Evolutionary conservation across 2,113 vertebrate genomes (phyloP).

Genomic region (Bombycilla garrulus): DNA sequence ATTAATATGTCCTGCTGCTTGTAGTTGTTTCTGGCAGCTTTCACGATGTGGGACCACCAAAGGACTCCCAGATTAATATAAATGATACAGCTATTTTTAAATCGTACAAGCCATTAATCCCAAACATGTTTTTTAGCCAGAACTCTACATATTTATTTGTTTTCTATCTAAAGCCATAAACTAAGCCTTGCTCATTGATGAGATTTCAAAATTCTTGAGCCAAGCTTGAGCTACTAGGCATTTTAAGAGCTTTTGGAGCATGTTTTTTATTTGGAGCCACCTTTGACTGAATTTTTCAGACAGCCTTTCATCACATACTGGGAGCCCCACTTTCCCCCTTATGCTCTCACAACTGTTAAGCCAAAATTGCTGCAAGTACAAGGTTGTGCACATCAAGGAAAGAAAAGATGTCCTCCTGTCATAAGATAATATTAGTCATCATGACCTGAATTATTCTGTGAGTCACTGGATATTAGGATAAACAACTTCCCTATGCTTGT

Average conservation of each 20-base stretch:
- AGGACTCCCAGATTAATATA: constrained; percentile 8
- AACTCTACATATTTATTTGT: background rate
- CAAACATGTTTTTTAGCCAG: background rate
- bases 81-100: background rate
- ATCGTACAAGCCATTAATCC: background rate
- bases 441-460: background rate
- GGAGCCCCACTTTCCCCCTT: background rate
- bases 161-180: constrained; percentile 22
- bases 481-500: background rate
- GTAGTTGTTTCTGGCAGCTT: background rate
- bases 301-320: background rate
- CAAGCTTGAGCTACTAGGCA: background rate
- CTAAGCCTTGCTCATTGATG: background rate
- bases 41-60: background rate
- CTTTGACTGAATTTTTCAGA: background rate
- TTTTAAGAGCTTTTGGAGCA: background rate
- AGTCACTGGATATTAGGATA: background rate
- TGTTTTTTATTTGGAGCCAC: background rate
- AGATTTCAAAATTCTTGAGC: constrained; percentile 2
- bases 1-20: background rate
- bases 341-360: background rate
- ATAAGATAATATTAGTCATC: background rate
- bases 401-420: background rate
- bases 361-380: accelerated
- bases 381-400: background rate